Base-by-base conservation (phyloP, 2,797 vertebrate genomes). In the Siniperca obscura region DNA sequence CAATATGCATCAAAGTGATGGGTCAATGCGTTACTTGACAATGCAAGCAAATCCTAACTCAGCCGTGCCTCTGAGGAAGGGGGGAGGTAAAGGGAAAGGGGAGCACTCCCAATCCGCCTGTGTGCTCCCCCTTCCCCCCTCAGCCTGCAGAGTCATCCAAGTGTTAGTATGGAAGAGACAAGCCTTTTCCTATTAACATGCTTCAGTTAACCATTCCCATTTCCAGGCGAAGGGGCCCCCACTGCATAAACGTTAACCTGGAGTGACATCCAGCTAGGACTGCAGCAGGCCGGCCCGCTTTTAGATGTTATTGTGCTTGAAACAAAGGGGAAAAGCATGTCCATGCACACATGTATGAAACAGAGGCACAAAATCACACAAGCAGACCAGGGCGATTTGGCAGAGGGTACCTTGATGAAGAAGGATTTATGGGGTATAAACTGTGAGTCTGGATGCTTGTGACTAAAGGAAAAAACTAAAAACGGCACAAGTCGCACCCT, bases 81-180 rank as follows among this genome's bases (percentile, higher is more conserved):
- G 62, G 74, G 90, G 88, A 55, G 72, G 84, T 22, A 79, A 80
- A 73, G 89, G 86, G 74, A 88, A 87, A 87, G 91, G 96, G 95
- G 95, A 95, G 94, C 95, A 93, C 95, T 95, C 96, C 95, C 95
- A 95, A 96, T 96, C 94, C 94, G 94, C 94, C 89, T 87, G 86
- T 90, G 95, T 95, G 95, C 95, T 95, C 93, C 95, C 94, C 95
- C 82, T 84, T 81, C 90, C 90, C 90, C 92, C 95, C 93, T 91
- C 95, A 94, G 95, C 95, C 96, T 96, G 96, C 96, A 96, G 96
- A 97, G 95, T 96, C 97, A 97, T 95, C 96, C 95, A 95, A 97
- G 97, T 97, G 97, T 98, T 97, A 98, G 97, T 97, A 96, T 96
- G 96, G 96, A 97, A 96, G 96, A 97, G 97, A 97, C 97, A 98